phyloP scores from a whole-genome alignment of 2,113 vertebrate species.

The Ameiurus melas region DNA sequence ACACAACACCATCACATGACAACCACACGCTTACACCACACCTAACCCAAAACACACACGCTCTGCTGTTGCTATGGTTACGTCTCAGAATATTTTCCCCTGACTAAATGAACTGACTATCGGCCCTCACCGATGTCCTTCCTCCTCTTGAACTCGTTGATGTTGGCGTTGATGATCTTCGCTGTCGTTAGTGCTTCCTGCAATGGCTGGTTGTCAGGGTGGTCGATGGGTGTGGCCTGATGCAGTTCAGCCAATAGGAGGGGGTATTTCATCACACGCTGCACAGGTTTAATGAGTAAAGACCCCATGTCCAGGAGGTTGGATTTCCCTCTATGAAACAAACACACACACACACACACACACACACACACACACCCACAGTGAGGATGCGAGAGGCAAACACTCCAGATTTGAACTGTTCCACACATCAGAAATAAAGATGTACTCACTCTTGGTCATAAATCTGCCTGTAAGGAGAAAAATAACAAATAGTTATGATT shows the following conservation, averaged over 20 bases:
- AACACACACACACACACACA: conserved; percentile 15
- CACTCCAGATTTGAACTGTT: background rate
- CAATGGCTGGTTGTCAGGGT: conserved; percentile 79
- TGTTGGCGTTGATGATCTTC: conserved; percentile 88
- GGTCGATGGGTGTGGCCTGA: conserved; percentile 86
- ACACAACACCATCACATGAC: background rate
- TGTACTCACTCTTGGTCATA: conserved; percentile 91
- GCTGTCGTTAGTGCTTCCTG: conserved; percentile 80
- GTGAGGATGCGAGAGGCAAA: background rate
- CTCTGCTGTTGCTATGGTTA: background rate
- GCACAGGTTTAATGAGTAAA: conserved; percentile 93
- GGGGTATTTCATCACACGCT: conserved; percentile 96
- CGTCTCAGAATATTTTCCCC: background rate
- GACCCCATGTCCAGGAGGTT: conserved; percentile 93
- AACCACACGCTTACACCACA: background rate
- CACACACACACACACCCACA: background rate
- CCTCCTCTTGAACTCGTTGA: conserved; percentile 93
- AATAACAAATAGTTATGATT: background rate
- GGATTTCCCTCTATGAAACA: conserved; percentile 80
- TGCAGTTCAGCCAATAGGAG: conserved; percentile 86
- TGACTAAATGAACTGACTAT: background rate
- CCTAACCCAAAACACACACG: no score
- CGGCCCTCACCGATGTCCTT: conserved; percentile 87
- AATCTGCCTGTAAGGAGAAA: conserved; percentile 81
- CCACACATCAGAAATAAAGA: background rate